Percentiles rank a stretch among this genome's conserved stretches.
phyloP scores from a whole-genome alignment of 2,888 invertebrate species.

The Cartodere bifasciata region DNA sequence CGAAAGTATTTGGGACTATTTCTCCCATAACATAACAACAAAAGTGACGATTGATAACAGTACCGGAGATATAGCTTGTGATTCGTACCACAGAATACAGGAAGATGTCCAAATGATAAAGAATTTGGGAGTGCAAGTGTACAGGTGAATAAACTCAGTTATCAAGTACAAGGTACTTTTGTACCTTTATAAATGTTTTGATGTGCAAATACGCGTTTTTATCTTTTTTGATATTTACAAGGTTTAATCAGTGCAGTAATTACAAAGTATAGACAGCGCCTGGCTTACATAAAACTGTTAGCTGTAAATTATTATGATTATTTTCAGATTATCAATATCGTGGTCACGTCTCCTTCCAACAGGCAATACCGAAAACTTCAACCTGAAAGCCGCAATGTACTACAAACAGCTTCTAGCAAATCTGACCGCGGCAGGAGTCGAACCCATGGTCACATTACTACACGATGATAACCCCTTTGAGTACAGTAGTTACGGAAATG shows the following conservation, averaged over 20 bases:
- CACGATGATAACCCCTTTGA: constrained; percentile 41
- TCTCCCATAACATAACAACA: constrained; percentile 25
- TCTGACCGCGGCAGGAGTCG: constrained; percentile 45
- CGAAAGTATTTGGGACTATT: constrained; percentile 12
- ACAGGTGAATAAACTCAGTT: too few species aligned
- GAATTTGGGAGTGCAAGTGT: constrained; percentile 13
- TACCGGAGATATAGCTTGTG: constrained; percentile 16
- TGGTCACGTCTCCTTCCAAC: constrained; percentile 53
- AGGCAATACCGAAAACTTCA: constrained; percentile 37
- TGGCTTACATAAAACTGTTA: too few species aligned
- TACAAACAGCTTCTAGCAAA: constrained; percentile 52
- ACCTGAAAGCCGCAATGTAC: constrained; percentile 46
- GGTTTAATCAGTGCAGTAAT: too few species aligned
- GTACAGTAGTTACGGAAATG: constrained; percentile 6
- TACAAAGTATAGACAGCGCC: too few species aligned
- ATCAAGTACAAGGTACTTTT: too few species aligned
- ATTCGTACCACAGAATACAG: constrained; percentile 15
- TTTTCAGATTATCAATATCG: constrained; percentile 47
- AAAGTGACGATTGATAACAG: constrained; percentile 6
- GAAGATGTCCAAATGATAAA: constrained; percentile 15
- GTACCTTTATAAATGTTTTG: too few species aligned
- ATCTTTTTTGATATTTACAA: too few species aligned
- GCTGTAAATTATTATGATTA: too few species aligned
- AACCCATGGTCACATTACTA: constrained; percentile 45
- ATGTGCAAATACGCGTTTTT: too few species aligned